Evolutionary conservation across 2,797 vertebrate genomes (phyloP).

Genomic region (Pelochelys cantorii): DNA sequence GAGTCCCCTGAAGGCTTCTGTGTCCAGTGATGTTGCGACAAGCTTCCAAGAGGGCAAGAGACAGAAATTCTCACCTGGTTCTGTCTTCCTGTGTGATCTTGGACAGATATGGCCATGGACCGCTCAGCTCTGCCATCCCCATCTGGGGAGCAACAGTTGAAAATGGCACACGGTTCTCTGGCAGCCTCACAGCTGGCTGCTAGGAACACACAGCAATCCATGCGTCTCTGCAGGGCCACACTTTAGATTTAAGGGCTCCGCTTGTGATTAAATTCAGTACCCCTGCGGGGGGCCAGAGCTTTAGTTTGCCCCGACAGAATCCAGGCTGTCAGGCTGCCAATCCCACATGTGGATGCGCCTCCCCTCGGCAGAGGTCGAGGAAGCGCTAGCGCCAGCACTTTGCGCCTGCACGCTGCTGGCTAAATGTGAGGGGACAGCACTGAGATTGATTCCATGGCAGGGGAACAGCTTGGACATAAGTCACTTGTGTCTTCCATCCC

Average conservation of each 20-base stretch:
- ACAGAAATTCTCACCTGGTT: background rate
- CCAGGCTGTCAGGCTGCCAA: background rate
- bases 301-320: background rate
- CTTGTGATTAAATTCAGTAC: background rate
- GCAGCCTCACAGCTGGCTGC: background rate
- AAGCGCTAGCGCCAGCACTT: background rate
- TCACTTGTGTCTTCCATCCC: background rate
- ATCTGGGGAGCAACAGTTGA: background rate
- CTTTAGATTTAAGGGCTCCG: background rate
- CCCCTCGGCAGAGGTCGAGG: background rate
- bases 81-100: background rate
- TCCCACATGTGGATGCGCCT: background rate
- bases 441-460: background rate
- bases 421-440: background rate
- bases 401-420: background rate
- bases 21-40: background rate
- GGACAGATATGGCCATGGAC: background rate
- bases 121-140: background rate
- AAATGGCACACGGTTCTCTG: background rate
- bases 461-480: too few species aligned
- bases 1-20: background rate
- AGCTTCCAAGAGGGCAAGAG: background rate
- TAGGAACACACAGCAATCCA: background rate
- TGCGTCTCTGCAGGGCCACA: background rate
- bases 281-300: background rate